Evolutionary conservation across 2,888 invertebrate genomes (phyloP), one percentile per base, ranked within the genome.

Genomic region (Stenotaenia linearis): DNA sequence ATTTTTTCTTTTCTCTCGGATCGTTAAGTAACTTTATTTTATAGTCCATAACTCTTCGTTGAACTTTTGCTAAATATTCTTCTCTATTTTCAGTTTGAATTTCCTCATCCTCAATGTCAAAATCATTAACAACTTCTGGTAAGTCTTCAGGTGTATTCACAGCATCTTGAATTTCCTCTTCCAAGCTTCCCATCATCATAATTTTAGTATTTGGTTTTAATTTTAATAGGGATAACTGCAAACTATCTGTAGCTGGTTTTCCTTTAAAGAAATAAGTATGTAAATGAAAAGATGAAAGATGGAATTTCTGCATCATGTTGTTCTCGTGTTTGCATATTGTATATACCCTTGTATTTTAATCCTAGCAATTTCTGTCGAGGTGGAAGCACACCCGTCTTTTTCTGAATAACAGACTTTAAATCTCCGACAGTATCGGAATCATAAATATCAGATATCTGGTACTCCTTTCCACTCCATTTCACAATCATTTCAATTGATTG

Each of bases 141-240:
- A 93, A 88, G 79, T 94, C 92, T 80, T 91, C 91, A 0, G 96
- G 96, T 79, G 92, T 91, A 78, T 91, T 91, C 84, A 91, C 91
- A 0, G 93, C 95, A 84, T 93, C 93, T 61, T 92, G 92, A 84
- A 96, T 96, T 79, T 94, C 96, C 83, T 96, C 93, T 85, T 98
- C 98, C 1, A 94, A 88, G 0, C 96, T 97, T 0, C 98, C 98
- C 91, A 98, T 96, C 93, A 98, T 93, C 96, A 98, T 97, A 12
- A 98, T 90, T 87, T 97, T 97, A 82, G 94, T 92, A 79, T 94
- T 94, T 0, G 92, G 91, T 85, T 96, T 96, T 32, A 97, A 87
- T 83, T 92, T 93, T 81, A 97, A 85, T 77, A 90, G 89, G 0
- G 91, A 89, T n/a, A 97, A 87, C 75, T 90, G 90, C 83, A 91